Conservation (phyloP, 2,113 vertebrate species). For the Solea senegalensis region DNA sequence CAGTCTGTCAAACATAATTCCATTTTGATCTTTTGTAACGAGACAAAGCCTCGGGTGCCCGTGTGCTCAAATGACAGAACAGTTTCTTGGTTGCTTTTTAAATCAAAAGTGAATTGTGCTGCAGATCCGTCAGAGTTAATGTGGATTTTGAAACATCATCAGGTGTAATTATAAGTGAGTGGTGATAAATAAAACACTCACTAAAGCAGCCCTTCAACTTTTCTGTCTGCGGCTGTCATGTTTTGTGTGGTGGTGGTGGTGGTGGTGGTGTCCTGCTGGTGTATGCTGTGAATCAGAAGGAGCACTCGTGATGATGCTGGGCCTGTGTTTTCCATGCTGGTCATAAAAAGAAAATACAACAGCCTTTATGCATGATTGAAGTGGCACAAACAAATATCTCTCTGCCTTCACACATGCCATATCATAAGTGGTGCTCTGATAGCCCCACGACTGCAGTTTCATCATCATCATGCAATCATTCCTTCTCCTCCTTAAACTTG, state of each 20-base stretch:
- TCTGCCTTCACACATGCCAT: conserved; percentile 3
- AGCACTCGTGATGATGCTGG: conserved; percentile 23
- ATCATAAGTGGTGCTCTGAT: neutral
- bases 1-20: conserved; percentile 17
- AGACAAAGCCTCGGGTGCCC: neutral
- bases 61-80: neutral
- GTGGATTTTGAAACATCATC: conserved; percentile 1
- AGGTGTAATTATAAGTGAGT: neutral
- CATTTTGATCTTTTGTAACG: conserved; percentile 8
- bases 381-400: conserved; percentile 8
- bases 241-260: conserved; percentile 18
- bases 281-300: conserved; percentile 27
- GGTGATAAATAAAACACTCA: neutral
- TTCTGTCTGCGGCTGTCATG: conserved; percentile 2
- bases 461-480: neutral
- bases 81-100: conserved; percentile 19
- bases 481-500: neutral
- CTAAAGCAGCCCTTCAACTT: neutral
- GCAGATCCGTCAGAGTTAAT: conserved; percentile 5
- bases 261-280: conserved; percentile 5
- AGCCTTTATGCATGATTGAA: conserved; percentile 3
- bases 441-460: conserved; percentile 6
- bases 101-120: conserved; percentile 1
- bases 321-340: conserved; percentile 19
- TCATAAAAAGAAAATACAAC: conserved; percentile 27